Evolutionary conservation across 2,797 vertebrate genomes (phyloP), one percentile per base, ranked within the genome.

Genomic region (Takifugu ocellatus): DNA sequence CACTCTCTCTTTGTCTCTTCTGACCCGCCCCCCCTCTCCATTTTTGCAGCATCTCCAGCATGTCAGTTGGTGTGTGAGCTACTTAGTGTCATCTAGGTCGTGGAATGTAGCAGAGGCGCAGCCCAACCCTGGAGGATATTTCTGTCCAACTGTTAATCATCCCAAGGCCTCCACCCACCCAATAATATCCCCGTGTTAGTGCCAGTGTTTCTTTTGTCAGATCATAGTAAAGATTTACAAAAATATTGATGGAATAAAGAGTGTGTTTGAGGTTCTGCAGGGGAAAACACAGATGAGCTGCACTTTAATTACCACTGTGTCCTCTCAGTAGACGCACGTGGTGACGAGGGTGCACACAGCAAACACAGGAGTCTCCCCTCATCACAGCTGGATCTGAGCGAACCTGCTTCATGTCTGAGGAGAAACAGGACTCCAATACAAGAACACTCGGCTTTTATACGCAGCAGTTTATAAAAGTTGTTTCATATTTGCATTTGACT

Each of bases 301-400:
- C 84, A 86, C 81, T 78, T 86, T 81, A 86, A 88, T 88, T 87
- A 83, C 78, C 84, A 71, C 10, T 1, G 58, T 51, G 77, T 69
- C 59, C 73, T 82, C 21, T 44, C 68, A 11, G 75, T 87, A 79
- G 81, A 56, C 75, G 62, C 69, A 33, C 25, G 62, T 76, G 84
- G 69, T 87, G 87, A 88, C 81, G 82, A 87, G 85, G 85, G 82
- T 87, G 84, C 83, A 9, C n/a, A 87, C 73, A 88, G 67, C 36
- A 77, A 76, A 26, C 1, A 2, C 65, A 70, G 78, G 75, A 55
- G 46, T 52, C 39, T 21, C 45, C 21, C 61, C 33, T 29, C 12
- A 6, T 25, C 59, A 10, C 4, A 49, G 49, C 59, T 5, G 56
- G 59, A 57, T 56, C 48, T 43, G 17, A 25, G 21, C 10, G 6